phyloP scores from a whole-genome alignment of 35 echinoderm and acorn worm species.

The Ophiothrix spiculata region DNA sequence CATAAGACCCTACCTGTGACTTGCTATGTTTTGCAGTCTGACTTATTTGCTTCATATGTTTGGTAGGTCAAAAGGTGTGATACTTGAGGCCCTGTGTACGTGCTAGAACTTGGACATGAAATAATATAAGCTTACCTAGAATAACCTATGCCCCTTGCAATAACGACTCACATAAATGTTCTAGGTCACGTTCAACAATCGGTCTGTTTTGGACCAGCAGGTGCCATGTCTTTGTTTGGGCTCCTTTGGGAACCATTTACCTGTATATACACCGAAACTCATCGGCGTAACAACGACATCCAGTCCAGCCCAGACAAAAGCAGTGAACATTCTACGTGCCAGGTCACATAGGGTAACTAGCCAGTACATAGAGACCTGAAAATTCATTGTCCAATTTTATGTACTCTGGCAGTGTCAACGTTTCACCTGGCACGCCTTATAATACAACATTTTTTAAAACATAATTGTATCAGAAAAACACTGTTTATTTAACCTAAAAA shows the following conservation, averaged over 20 bases:
- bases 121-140: constrained; percentile 3
- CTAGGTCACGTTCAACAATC: neutral
- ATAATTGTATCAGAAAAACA: too few species aligned
- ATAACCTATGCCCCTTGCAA: neutral
- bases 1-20: too few species aligned
- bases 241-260: constrained; percentile 10
- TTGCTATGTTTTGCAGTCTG: too few species aligned
- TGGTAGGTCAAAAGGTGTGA: neutral
- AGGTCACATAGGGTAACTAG: neutral
- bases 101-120: constrained; percentile 12
- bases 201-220: constrained; percentile 11
- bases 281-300: neutral
- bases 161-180: neutral
- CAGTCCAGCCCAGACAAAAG: constrained; percentile 4
- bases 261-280: neutral
- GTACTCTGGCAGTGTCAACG: too few species aligned
- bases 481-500: too few species aligned
- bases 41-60: neutral
- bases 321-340: neutral
- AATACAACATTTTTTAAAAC: too few species aligned
- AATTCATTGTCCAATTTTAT: too few species aligned
- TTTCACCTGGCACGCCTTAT: too few species aligned
- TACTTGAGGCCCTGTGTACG: neutral
- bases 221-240: neutral
- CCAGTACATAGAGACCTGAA: too few species aligned